Conservation (phyloP, 2,113 vertebrate species). For the Nycticryphes semicollaris region DNA sequence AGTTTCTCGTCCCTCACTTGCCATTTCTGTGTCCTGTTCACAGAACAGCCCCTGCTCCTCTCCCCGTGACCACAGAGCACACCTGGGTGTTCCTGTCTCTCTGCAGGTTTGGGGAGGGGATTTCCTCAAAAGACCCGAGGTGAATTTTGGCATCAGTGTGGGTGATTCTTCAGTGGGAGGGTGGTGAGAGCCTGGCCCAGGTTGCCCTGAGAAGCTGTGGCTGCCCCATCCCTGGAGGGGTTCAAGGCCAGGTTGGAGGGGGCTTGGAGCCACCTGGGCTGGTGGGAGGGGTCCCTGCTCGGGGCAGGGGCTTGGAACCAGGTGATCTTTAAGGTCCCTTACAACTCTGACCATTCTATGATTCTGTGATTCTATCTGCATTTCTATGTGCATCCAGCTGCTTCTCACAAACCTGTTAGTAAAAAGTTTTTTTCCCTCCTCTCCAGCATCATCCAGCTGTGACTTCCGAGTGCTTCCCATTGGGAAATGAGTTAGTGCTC, state of each 20-base stretch:
- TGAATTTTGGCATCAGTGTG: fast-evolving
- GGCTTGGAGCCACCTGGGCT: no score
- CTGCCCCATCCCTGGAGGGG: no score
- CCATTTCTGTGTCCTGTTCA: no score
- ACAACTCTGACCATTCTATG: no score
- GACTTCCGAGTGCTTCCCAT: background rate
- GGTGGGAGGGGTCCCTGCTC: no score
- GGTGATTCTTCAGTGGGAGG: no score
- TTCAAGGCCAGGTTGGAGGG: no score
- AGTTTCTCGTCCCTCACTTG: background rate
- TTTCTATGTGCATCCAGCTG: background rate
- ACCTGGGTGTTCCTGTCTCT: background rate
- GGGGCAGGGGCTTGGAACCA: no score
- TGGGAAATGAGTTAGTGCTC: background rate
- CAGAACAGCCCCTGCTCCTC: background rate
- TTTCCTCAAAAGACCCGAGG: background rate
- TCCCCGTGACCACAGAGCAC: background rate
- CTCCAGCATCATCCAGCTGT: background rate
- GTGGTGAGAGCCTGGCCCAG: no score
- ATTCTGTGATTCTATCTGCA: no score
- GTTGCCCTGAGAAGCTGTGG: no score
- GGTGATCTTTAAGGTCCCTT: no score
- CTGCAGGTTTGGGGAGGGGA: background rate
- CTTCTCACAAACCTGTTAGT: background rate
- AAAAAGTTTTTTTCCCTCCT: background rate